A percentile compares a stretch with the other conserved stretches of the same genome.
Evolutionary conservation across 1,140 invertebrate genomes (phyloP).

Genomic region (Heliothis virescens): DNA sequence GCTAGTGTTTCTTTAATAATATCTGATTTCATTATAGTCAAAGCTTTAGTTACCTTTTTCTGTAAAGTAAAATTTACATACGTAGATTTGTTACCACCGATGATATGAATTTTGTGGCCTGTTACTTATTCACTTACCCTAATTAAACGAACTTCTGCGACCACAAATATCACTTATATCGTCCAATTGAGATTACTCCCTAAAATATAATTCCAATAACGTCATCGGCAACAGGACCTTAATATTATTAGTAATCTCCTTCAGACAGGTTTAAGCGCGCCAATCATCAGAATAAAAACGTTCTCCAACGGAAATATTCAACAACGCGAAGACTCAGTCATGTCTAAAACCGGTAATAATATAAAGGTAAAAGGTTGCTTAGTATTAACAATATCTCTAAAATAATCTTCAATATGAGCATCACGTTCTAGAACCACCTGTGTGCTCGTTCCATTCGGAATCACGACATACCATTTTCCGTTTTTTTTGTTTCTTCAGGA

Average conservation of each 20-base stretch:
- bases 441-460: not conserved
- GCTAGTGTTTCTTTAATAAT: too few relatives aligned
- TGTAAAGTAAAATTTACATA: too few relatives aligned
- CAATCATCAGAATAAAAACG: constrained; percentile 56
- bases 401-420: constrained; percentile 27
- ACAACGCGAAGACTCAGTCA: constrained; percentile 54
- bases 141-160: too few relatives aligned
- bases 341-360: constrained; percentile 63
- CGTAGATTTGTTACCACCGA: too few relatives aligned
- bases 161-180: too few relatives aligned
- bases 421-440: constrained; percentile 36
- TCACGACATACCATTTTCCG: not conserved
- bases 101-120: too few relatives aligned
- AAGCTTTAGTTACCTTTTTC: too few relatives aligned
- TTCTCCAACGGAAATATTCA: constrained; percentile 67
- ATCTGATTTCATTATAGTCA: too few relatives aligned
- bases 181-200: too few relatives aligned
- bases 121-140: too few relatives aligned
- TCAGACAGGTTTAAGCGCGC: constrained; percentile 62
- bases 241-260: constrained; percentile 54
- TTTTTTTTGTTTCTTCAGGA: not conserved
- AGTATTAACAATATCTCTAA: constrained; percentile 63
- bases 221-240: constrained; percentile 46
- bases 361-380: constrained; percentile 68
- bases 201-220: constrained; percentile 31